Evolutionary conservation across 2,888 invertebrate species (phyloP).

Genomic region (Aphidius colemani): DNA sequence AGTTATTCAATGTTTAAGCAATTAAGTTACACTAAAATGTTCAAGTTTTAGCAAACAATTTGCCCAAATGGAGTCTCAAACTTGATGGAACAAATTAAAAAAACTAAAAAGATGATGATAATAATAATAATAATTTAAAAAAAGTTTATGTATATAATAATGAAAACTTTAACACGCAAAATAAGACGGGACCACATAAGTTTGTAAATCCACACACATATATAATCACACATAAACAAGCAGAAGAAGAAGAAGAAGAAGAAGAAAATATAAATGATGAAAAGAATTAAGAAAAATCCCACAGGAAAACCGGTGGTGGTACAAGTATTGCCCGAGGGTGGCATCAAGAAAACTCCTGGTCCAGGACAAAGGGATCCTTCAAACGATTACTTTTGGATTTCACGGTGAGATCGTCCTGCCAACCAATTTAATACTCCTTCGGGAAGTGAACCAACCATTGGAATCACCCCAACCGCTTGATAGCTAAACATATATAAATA

Average conservation of each 20-base stretch:
- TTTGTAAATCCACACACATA: neutral
- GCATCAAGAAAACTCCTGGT: constrained; percentile 38
- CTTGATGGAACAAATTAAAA: no score
- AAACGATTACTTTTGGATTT: constrained; percentile 48
- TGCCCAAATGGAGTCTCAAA: no score
- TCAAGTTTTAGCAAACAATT: no score
- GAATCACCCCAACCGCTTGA: constrained; percentile 11
- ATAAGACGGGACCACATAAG: no score
- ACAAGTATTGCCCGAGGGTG: constrained; percentile 31
- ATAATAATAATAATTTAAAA: no score
- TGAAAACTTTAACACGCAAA: no score
- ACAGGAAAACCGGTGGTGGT: constrained; percentile 32
- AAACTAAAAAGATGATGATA: no score
- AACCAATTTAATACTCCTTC: constrained; percentile 38
- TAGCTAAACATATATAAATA: no score
- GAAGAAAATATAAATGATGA: neutral
- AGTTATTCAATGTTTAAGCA: no score
- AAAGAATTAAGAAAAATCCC: constrained; percentile 31
- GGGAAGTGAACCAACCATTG: constrained; percentile 27
- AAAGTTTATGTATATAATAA: no score
- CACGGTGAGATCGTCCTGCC: constrained; percentile 42
- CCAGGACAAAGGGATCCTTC: constrained; percentile 39
- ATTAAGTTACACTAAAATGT: no score
- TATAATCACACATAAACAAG: neutral
- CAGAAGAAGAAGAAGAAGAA: neutral